Percentiles rank a stretch among this genome's conserved stretches.
Evolutionary conservation across 2,797 vertebrate genomes (phyloP).

Genomic region (Lithobates pipiens): DNA sequence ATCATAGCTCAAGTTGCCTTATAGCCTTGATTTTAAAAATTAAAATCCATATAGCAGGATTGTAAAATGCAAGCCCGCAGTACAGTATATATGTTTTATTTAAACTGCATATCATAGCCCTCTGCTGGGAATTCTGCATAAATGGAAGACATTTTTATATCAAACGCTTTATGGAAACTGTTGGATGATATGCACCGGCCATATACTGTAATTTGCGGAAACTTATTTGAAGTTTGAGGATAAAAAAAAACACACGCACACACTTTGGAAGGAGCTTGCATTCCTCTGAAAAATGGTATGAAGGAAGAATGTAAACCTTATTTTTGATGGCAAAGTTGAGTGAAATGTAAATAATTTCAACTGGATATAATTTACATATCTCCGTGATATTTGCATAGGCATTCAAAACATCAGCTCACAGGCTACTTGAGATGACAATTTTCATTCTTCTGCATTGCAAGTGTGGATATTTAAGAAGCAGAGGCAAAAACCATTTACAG

Average conservation of each 20-base stretch:
- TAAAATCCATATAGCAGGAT: slow-evolving; percentile 21
- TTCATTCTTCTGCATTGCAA: slow-evolving; percentile 51
- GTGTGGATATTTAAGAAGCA: slow-evolving; percentile 21
- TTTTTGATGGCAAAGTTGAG: slow-evolving; percentile 50
- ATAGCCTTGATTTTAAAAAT: slow-evolving; percentile 21
- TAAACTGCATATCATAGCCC: slow-evolving; percentile 21
- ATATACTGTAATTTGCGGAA: slow-evolving; percentile 7
- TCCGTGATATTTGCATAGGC: slow-evolving; percentile 51
- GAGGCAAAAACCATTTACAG: slow-evolving; percentile 34
- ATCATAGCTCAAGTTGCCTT: slow-evolving; percentile 24
- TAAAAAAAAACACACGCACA: slow-evolving; percentile 9
- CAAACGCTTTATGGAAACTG: slow-evolving; percentile 2
- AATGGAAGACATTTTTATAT: slow-evolving; percentile 41
- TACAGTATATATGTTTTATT: slow-evolving; percentile 7
- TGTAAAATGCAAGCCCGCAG: background rate
- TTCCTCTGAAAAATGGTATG: slow-evolving; percentile 35
- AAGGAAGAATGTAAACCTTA: slow-evolving; percentile 40
- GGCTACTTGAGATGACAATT: slow-evolving; percentile 56
- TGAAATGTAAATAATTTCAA: slow-evolving; percentile 53
- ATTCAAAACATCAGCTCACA: slow-evolving; percentile 28
- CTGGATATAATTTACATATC: slow-evolving; percentile 59
- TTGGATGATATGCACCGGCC: slow-evolving; percentile 7
- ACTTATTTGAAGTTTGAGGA: slow-evolving; percentile 1
- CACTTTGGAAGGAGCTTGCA: slow-evolving; percentile 12
- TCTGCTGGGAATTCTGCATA: slow-evolving; percentile 11